Base-by-base conservation (phyloP, 2,888 invertebrate genomes). In the Nemotelus pantherinus region DNA sequence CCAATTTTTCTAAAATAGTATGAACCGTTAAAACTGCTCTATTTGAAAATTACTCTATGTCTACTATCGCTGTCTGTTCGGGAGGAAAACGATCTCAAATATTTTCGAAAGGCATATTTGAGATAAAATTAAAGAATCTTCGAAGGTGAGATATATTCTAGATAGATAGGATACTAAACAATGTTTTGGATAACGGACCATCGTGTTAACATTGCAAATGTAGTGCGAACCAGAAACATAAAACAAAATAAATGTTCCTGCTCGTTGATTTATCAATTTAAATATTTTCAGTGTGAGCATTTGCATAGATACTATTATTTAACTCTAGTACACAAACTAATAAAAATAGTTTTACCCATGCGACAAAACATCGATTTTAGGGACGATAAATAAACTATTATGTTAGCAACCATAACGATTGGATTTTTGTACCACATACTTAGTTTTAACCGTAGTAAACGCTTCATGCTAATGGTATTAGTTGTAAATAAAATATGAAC, bases 151-250 rank as follows among this genome's bases (percentile, higher is more conserved):
- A 55, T 1, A 70, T 70, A 7, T 55, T 10, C 53, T 74, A 74
- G 74, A 60, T 63, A 74, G 60, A 60, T n/a, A 47, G 25, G 25
- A 25, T 25, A 25, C 25, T 25, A 39, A 65, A 68, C 67, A 60
- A 74, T 74, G 39, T 47, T 41, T 74, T 50, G 74, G 74, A 60
- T 74, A 63, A 48, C 47, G 74, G 74, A 74, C 74, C 74, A 60
- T 74, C 9, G 60, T n/a, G 44, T 47, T 67, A 39, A 10, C n/a
- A 45, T 25, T 67, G 44, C 9, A 50, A 50, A 50, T 41, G 41
- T 60, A 25, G 41, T 41, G 41, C 41, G 25, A 60, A 68, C 48
- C 39, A 48, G 39, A 48, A 39, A 4, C 10, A 68, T n/a, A 67
- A 3, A 67, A 67, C 25, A 39, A 68, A n/a, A 25, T n/a, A 47